phyloP scores from a whole-genome alignment of 2,113 vertebrate species.

The Cisticola juncidis region DNA sequence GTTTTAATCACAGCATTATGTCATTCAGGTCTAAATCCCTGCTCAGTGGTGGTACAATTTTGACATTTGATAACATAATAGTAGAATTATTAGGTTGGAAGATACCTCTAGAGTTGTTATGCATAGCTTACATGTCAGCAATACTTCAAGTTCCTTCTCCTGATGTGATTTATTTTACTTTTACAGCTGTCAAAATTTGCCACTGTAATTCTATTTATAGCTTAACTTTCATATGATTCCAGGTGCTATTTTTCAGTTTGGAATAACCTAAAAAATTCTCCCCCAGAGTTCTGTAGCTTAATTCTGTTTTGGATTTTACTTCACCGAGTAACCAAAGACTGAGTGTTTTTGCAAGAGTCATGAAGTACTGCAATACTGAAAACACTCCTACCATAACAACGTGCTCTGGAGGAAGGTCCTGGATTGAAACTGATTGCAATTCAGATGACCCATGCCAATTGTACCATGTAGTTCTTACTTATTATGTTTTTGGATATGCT shows the following conservation, averaged over 20 bases:
- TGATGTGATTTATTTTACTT: background rate
- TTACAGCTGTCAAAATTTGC: background rate
- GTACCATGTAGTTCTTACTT: background rate
- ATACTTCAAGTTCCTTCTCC: background rate
- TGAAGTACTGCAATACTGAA: background rate
- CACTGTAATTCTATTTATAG: background rate
- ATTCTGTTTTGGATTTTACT: background rate
- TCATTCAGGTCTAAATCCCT: background rate
- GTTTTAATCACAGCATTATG: background rate
- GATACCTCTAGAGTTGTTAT: background rate
- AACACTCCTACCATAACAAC: background rate
- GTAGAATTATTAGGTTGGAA: background rate
- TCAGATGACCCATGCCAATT: background rate
- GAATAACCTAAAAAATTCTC: background rate
- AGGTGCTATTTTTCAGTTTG: background rate
- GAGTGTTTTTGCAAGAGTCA: background rate
- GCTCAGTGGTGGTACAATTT: background rate
- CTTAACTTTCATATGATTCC: background rate
- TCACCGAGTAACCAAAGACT: background rate
- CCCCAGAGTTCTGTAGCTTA: background rate
- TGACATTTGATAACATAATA: background rate
- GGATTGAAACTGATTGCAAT: background rate
- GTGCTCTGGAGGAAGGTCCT: background rate
- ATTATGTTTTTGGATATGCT: background rate
- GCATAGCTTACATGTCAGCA: background rate